These are phyloP conservation scores for Magallana ariakensis DNA, from an alignment of 1,140 invertebrate genomes.

Conservation along the genomic window DNA sequence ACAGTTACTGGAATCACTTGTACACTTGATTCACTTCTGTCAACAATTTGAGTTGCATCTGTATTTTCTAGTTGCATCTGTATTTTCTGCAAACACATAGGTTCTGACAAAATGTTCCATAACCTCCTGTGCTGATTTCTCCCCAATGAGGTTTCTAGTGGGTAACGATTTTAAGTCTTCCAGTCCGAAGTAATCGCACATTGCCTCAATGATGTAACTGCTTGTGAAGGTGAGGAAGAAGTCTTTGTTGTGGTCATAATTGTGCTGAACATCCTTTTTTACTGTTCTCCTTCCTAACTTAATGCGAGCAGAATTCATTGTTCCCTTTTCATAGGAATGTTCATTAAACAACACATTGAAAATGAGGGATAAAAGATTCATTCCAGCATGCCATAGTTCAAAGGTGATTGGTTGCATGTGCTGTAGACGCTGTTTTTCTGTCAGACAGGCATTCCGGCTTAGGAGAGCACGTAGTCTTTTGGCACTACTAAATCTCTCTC, in stretches of 20 bases:
- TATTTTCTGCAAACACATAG: neutral
- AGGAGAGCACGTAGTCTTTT: neutral
- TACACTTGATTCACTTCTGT: neutral
- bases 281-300: conserved; percentile 35
- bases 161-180: neutral
- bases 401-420: conserved; percentile 32
- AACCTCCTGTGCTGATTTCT: neutral
- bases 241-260: conserved; percentile 40
- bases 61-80: too few species aligned
- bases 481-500: conserved; percentile 9
- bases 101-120: neutral
- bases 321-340: conserved; percentile 19
- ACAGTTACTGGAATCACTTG: neutral
- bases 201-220: neutral
- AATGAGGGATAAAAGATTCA: conserved; percentile 30
- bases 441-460: neutral
- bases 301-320: conserved; percentile 36
- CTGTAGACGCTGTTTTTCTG: neutral
- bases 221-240: conserved; percentile 8
- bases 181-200: conserved; percentile 31
- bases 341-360: conserved; percentile 36
- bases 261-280: conserved; percentile 18
- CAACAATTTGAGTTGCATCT: neutral
- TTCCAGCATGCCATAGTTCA: conserved; percentile 36
- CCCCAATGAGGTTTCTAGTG: neutral